phyloP scores from a whole-genome alignment of 2,888 invertebrate species.

The Orthosia gracilis region DNA sequence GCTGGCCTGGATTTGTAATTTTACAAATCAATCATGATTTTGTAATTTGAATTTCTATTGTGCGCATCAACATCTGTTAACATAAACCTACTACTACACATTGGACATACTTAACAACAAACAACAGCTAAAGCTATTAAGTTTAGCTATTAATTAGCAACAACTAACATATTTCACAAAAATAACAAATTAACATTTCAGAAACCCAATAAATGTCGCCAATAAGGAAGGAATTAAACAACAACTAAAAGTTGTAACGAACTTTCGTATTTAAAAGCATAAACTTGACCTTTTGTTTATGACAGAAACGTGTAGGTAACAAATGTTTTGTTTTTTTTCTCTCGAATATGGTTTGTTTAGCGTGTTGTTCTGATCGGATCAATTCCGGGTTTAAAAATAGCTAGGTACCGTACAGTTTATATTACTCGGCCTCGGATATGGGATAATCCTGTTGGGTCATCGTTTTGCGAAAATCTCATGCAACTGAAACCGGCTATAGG shows the following conservation, averaged over 20 bases:
- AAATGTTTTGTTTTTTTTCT: constrained; percentile 40
- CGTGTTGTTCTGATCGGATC: constrained; percentile 20
- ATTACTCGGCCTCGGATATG: not conserved
- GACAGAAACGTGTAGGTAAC: constrained; percentile 32
- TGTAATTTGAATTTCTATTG: no score
- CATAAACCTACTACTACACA: constrained; percentile 26
- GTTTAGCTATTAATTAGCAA: not conserved
- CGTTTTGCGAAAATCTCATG: not conserved
- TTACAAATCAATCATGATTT: constrained; percentile 12
- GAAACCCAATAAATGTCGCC: constrained; percentile 9
- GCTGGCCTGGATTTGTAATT: not conserved
- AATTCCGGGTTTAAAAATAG: constrained; percentile 35
- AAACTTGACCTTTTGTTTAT: constrained; percentile 65
- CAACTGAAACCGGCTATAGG: no score
- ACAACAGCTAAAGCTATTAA: not conserved
- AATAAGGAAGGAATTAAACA: constrained; percentile 52
- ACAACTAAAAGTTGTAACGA: constrained; percentile 31
- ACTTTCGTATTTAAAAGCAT: constrained; percentile 48
- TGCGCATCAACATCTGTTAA: not conserved
- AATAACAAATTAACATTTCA: constrained; percentile 14
- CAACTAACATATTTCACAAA: constrained; percentile 20
- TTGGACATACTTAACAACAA: constrained; percentile 1
- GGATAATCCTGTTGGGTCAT: not conserved
- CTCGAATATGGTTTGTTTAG: constrained; percentile 22
- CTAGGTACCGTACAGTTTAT: not conserved